Conservation (phyloP, 2,113 vertebrate genomes). For the Xiphorhynchus elegans region DNA sequence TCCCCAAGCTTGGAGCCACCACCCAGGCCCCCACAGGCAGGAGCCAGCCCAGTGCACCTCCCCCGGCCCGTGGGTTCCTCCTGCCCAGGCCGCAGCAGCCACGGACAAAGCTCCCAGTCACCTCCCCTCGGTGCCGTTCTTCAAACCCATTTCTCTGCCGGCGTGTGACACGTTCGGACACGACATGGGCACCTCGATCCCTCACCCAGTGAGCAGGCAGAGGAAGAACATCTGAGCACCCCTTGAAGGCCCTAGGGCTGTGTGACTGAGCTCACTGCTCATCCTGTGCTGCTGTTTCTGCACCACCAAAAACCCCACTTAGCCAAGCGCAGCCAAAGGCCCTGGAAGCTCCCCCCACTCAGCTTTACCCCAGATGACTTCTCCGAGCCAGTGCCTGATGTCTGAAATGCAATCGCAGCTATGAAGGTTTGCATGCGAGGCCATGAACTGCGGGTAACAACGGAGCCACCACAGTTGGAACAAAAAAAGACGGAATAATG, state of each 20-base stretch:
- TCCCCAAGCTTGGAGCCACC: rapidly evolving
- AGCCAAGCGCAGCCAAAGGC: rapidly evolving
- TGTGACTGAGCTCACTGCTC: not conserved
- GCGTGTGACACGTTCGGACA: rapidly evolving
- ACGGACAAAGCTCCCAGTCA: rapidly evolving
- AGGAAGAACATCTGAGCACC: not conserved
- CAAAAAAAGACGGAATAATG: not conserved
- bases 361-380: not conserved
- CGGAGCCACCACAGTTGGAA: not conserved
- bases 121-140: not conserved
- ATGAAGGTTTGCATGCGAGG: not conserved
- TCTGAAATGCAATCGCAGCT: not conserved
- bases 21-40: rapidly evolving
- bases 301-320: not conserved
- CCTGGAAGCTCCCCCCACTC: not conserved
- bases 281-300: not conserved
- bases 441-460: not conserved
- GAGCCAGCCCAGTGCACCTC: too few species aligned
- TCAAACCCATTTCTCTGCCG: rapidly evolving
- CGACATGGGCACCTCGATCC: too few species aligned
- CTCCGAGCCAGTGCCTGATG: not conserved
- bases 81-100: not conserved
- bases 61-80: not conserved
- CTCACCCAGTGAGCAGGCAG: rapidly evolving
- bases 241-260: rapidly evolving